phyloP scores from a whole-genome alignment of 2,113 vertebrate species.

The Colistium nudipinnis region DNA sequence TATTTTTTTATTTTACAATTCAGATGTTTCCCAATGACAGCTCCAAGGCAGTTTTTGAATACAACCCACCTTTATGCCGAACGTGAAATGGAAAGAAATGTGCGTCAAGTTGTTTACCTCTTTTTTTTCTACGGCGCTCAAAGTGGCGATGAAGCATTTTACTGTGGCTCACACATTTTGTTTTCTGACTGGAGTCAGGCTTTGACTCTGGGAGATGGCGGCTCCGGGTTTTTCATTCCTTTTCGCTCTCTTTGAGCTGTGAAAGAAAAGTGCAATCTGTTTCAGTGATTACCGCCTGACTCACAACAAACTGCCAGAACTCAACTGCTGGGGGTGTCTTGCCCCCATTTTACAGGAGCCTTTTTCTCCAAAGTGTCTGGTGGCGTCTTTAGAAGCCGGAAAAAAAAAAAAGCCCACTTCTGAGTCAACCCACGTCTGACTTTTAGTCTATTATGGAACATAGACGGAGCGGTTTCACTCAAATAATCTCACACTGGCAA shows the following conservation, averaged over 20 bases:
- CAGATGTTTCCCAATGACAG: neutral
- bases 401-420: constrained; percentile 7
- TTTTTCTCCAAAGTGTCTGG: constrained; percentile 13
- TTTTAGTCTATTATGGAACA: constrained; percentile 16
- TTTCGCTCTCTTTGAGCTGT: constrained; percentile 31
- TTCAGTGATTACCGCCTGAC: constrained; percentile 44
- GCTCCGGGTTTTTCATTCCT: constrained; percentile 5
- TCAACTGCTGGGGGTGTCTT: constrained; percentile 30
- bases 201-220: constrained; percentile 33
- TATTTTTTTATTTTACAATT: neutral
- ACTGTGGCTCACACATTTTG: constrained; percentile 31
- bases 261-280: constrained; percentile 50
- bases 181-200: constrained; percentile 11
- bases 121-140: constrained; percentile 2
- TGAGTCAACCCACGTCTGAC: constrained; percentile 9
- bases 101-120: neutral
- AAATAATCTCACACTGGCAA: constrained; percentile 2
- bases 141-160: constrained; percentile 15
- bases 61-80: neutral
- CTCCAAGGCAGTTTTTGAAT: neutral
- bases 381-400: constrained; percentile 21
- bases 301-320: constrained; percentile 39
- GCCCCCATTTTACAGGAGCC: constrained; percentile 15
- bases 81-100: neutral
- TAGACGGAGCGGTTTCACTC: neutral